Base-by-base conservation (phyloP, 2,797 vertebrate genomes). In the Kryptopterus vitreolus region DNA sequence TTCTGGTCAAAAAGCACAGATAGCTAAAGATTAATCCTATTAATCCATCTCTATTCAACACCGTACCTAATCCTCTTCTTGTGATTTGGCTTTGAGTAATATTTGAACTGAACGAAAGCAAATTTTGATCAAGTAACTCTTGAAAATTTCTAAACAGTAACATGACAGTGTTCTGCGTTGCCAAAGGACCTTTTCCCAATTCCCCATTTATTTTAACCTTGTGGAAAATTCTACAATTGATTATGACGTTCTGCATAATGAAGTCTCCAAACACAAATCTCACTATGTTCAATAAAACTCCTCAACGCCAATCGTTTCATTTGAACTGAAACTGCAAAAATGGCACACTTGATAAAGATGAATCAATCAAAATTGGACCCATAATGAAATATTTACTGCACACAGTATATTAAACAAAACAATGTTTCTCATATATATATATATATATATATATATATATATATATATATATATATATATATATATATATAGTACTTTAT, bases 21-120 rank as follows among this genome's bases (percentile, higher is more conserved):
- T 61, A 72, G 69, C 65, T 55, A 85, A 70, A 58, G 52, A 73
- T 43, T 3, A 29, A n/a, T n/a, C n/a, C n/a, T 13, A 69, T 62
- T 80, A 86, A 86, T 84, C 80, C 78, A n/a, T 35, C 53, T 82
- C 65, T 55, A 71, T 79, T 77, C 57, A 43, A 58, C 29, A 38
- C 73, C 77, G 33, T 48, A 73, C 69, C 78, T 85, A 84, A 87
- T 85, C 81, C 63, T 80, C 79, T 85, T 81, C 74, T 76, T 76
- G 82, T 85, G 76, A 87, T 87, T 87, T 83, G 70, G 69, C 65
- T 79, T 63, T 70, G 76, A 71, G 75, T 72, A 77, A 78, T 53
- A 55, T 82, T 81, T 57, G 53, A 70, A 77, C n/a, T 50, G n/a
- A 69, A 48, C 29, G 46, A 69, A 24, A 46, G 9, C 66, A 50